These are phyloP conservation scores for Crypturellus undulatus DNA, from an alignment of 2,113 vertebrate genomes.

Conservation along the genomic window DNA sequence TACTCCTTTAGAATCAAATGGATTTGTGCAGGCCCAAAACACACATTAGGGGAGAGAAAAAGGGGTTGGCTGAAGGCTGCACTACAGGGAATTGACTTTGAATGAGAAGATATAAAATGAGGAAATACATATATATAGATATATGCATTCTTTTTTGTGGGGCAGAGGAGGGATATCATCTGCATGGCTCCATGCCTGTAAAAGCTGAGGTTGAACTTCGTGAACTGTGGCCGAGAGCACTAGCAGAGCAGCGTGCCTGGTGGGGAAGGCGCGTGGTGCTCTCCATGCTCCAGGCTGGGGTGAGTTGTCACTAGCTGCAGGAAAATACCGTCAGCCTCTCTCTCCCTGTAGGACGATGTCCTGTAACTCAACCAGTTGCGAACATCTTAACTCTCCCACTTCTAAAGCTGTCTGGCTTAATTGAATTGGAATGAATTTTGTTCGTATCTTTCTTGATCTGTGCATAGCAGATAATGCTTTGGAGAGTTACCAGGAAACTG, in stretches of 20 bases:
- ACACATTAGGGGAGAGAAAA: not conserved
- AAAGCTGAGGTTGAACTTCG: not conserved
- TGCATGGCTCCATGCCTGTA: not conserved
- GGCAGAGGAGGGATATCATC: not conserved
- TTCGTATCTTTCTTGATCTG: not conserved
- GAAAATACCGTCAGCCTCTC: not conserved
- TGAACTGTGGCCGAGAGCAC: not conserved
- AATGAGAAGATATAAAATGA: not conserved
- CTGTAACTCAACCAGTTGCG: not conserved
- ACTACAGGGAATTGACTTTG: not conserved
- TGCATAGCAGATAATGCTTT: not conserved
- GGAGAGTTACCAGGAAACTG: not conserved
- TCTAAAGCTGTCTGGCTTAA: not conserved
- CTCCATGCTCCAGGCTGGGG: not conserved
- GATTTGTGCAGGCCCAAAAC: not conserved
- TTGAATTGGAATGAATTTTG: not conserved
- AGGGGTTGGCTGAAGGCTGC: not conserved
- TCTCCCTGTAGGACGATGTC: not conserved
- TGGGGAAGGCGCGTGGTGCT: not conserved
- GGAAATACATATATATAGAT: not conserved
- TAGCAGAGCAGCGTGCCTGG: accelerated
- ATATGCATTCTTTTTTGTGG: not conserved
- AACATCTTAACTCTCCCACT: not conserved
- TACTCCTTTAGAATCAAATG: not conserved
- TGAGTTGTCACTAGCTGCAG: accelerated